These are phyloP conservation scores for Poicephalus meyeri DNA, from an alignment of 2,113 vertebrate species.

Conservation along the genomic window DNA sequence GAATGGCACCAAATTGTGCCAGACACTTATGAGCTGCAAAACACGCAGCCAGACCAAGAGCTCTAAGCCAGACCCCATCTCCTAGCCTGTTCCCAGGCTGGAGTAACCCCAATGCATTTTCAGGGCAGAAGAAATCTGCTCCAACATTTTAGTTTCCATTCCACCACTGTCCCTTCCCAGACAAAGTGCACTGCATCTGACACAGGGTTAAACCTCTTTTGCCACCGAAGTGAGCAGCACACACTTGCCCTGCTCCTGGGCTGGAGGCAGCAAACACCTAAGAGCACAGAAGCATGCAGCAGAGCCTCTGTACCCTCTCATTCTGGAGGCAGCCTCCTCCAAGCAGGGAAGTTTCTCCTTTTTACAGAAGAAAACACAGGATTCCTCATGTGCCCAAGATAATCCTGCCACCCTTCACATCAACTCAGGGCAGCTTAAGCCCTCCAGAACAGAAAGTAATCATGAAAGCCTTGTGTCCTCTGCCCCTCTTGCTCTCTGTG, in stretches of 20 bases:
- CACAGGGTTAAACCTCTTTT: background rate
- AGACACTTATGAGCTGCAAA: background rate
- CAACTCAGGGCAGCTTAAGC: background rate
- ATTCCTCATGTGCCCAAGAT: background rate
- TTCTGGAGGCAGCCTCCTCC: background rate
- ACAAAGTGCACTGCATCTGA: rapidly evolving
- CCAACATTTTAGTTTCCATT: background rate
- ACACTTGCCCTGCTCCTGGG: background rate
- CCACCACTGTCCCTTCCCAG: background rate
- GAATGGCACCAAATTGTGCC: background rate
- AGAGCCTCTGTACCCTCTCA: background rate
- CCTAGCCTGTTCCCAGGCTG: background rate
- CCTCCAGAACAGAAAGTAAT: background rate
- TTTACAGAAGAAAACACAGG: background rate
- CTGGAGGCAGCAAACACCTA: background rate
- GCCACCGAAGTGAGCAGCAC: background rate
- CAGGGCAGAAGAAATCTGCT: background rate
- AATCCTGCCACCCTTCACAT: background rate
- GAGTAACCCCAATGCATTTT: background rate
- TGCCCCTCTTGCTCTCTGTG: background rate
- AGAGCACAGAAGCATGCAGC: background rate
- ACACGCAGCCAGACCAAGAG: background rate
- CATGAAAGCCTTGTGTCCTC: background rate
- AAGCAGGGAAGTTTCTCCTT: background rate
- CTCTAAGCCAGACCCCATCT: background rate